Conservation (phyloP, 2,797 vertebrate species). For the Coendou prehensilis region DNA sequence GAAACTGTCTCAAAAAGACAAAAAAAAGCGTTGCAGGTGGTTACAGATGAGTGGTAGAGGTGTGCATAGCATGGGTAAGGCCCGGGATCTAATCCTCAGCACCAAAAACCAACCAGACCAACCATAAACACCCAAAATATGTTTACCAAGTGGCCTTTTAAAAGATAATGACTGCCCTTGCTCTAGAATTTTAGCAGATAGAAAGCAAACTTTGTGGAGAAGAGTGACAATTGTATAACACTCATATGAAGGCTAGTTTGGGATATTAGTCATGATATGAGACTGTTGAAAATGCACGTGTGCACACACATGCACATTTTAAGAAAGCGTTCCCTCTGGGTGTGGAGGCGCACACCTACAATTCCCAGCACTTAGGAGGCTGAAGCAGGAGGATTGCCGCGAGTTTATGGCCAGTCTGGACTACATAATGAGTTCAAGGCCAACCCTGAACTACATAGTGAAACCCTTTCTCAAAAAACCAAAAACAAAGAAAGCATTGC, state of each 20-base stretch:
- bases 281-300: background rate
- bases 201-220: background rate
- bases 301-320: background rate
- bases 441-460: background rate
- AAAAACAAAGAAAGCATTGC: conserved; percentile 14
- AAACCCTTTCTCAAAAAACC: background rate
- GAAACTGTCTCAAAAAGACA: too few relatives aligned
- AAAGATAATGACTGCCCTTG: background rate
- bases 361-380: background rate
- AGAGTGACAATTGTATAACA: background rate
- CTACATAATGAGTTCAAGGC: background rate
- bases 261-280: background rate
- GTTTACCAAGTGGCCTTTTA: background rate
- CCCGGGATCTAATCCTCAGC: background rate
- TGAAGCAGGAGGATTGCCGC: background rate
- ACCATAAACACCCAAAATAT: background rate
- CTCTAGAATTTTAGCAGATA: conserved; percentile 56
- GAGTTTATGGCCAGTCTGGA: background rate
- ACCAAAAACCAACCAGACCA: too few relatives aligned
- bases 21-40: background rate
- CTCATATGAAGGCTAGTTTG: background rate
- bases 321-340: background rate
- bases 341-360: too few relatives aligned
- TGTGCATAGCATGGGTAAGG: background rate
- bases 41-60: background rate